Evolutionary conservation across 2,888 invertebrate species (phyloP).

Genomic region (Dichetophora obliterata): DNA sequence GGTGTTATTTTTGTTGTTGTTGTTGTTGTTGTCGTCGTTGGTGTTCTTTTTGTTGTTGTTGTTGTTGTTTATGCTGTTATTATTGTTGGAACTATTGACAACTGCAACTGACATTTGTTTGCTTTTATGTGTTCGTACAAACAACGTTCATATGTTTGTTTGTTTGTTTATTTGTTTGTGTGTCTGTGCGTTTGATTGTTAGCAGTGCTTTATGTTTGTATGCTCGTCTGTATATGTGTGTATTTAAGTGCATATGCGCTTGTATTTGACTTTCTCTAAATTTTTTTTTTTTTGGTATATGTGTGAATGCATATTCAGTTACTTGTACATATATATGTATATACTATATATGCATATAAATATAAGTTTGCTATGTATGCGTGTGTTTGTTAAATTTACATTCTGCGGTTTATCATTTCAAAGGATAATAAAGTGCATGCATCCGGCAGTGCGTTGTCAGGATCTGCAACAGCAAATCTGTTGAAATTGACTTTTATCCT

Average conservation of each 20-base stretch:
- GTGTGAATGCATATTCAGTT: neutral
- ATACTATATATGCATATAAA: too few relatives aligned
- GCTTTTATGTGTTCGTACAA: conserved; percentile 42
- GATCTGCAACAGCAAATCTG: conserved; percentile 19
- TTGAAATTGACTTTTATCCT: conserved; percentile 25
- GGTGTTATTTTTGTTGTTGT: conserved; percentile 4
- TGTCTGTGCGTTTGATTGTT: neutral
- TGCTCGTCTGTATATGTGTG: conserved; percentile 9
- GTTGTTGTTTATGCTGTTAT: conserved; percentile 16
- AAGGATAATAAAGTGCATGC: conserved; percentile 35
- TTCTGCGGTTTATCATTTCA: conserved; percentile 38
- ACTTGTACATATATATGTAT: too few relatives aligned
- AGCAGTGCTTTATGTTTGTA: conserved; percentile 6
- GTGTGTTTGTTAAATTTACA: conserved; percentile 27
- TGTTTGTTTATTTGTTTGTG: neutral
- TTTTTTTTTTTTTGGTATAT: neutral
- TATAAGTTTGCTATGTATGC: neutral
- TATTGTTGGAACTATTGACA: conserved; percentile 18
- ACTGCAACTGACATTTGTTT: conserved; percentile 47
- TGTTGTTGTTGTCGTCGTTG: neutral
- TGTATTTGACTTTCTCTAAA: neutral
- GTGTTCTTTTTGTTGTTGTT: conserved; percentile 7
- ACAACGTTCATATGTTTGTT: neutral
- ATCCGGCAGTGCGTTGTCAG: conserved; percentile 22
- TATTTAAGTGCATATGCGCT: neutral